Conservation (phyloP, 1,140 invertebrate species). For the Mesaphorura yosii region DNA sequence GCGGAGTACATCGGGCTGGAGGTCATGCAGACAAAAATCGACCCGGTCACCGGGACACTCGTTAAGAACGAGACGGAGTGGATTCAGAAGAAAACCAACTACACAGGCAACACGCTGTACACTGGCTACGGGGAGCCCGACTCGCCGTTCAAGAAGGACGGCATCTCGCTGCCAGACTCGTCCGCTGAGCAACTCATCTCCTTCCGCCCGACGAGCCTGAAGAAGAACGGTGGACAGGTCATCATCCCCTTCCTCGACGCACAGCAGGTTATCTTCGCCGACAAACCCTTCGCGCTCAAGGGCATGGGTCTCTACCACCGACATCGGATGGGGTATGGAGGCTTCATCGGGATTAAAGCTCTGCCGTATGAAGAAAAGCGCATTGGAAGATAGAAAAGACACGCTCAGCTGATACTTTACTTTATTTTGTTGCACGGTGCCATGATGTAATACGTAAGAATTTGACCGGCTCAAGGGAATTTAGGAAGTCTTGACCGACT, state of each 20-base stretch:
- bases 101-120: background rate
- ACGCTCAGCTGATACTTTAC: too few species aligned
- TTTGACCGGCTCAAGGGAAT: too few species aligned
- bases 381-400: too few species aligned
- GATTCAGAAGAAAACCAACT: background rate
- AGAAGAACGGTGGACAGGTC: constrained; percentile 7
- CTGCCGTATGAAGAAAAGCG: constrained; percentile 4
- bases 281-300: background rate
- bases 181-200: constrained; percentile 12
- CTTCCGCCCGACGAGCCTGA: constrained; percentile 4
- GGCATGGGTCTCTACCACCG: constrained; percentile 16
- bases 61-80: background rate
- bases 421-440: too few species aligned
- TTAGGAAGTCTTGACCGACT: too few species aligned
- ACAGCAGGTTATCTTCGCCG: constrained; percentile 3
- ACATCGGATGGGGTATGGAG: constrained; percentile 2
- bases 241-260: constrained; percentile 16
- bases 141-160: constrained; percentile 11
- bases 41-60: too few species aligned
- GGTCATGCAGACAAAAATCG: too few species aligned
- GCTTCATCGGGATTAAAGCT: constrained; percentile 11
- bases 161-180: constrained; percentile 15
- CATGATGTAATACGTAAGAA: too few species aligned
- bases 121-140: constrained; percentile 6
- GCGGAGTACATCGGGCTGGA: constrained; percentile 10